Conservation (phyloP, 2,888 invertebrate genomes). For the Xylota sylvarum region DNA sequence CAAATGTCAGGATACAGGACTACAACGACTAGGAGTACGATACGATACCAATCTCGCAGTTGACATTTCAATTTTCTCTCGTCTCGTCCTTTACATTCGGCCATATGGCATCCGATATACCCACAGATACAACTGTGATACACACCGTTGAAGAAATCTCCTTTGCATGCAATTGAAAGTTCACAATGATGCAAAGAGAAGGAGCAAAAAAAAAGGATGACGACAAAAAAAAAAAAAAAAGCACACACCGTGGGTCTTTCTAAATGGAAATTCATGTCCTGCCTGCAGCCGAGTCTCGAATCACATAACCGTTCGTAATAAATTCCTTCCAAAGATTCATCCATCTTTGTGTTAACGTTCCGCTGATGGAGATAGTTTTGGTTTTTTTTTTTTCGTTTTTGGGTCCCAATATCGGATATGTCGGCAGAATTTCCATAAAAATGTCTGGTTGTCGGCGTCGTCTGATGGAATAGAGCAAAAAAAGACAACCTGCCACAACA, state of each 20-base stretch:
- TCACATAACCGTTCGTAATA: constrained; percentile 67
- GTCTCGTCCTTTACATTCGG: constrained; percentile 37
- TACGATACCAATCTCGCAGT: constrained; percentile 72
- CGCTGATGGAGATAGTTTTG: constrained; percentile 27
- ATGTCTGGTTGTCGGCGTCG: constrained; percentile 47
- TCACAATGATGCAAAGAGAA: constrained; percentile 21
- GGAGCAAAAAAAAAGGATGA: background rate
- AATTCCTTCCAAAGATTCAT: constrained; percentile 68
- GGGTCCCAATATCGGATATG: constrained; percentile 61
- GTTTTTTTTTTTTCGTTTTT: constrained; percentile 37
- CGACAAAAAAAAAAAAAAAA: constrained; percentile 12
- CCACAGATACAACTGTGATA: constrained; percentile 14
- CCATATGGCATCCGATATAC: background rate
- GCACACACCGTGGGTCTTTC: constrained; percentile 10
- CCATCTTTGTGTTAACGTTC: constrained; percentile 51
- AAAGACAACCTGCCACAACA: constrained; percentile 46
- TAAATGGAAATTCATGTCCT: constrained; percentile 70
- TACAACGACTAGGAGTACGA: constrained; percentile 28
- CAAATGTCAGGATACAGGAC: constrained; percentile 62
- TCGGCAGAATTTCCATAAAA: constrained; percentile 53
- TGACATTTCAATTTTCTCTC: constrained; percentile 77
- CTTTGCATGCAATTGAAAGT: constrained; percentile 66
- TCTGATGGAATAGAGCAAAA: constrained; percentile 42
- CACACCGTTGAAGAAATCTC: constrained; percentile 48
- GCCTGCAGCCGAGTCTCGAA: constrained; percentile 52